Evolutionary conservation across 2,888 invertebrate genomes (phyloP).

Genomic region (Litoditis marina): DNA sequence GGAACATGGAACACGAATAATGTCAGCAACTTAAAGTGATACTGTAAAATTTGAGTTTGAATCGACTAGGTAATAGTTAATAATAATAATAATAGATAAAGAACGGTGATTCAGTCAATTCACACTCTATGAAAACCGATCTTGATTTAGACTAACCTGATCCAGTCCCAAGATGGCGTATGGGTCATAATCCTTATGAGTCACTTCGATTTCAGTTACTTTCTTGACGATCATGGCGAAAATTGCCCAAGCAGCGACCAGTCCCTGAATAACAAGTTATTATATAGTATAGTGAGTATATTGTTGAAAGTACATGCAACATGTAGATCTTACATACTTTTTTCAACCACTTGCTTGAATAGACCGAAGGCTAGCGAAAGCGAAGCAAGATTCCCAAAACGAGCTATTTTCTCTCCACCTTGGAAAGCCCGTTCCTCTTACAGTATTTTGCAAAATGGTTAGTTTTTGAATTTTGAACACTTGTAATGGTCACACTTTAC

Average conservation of each 20-base stretch:
- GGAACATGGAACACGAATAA: too few species aligned
- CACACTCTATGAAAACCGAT: not conserved
- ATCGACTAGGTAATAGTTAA: too few species aligned
- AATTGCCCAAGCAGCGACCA: slow-evolving; percentile 65
- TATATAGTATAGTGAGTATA: not conserved
- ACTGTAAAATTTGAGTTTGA: not conserved
- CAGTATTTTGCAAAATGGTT: too few species aligned
- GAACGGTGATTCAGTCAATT: too few species aligned
- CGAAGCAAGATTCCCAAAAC: too few species aligned
- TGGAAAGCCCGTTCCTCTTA: too few species aligned
- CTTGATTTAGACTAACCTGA: slow-evolving; percentile 66
- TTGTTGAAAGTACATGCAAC: not conserved
- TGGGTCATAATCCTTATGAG: slow-evolving; percentile 82
- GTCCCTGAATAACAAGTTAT: slow-evolving; percentile 17
- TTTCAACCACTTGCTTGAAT: not conserved
- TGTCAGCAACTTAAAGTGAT: not conserved
- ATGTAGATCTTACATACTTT: not conserved
- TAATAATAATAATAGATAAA: too few species aligned
- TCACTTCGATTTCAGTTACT: slow-evolving; percentile 79
- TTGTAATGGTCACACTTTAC: too few species aligned
- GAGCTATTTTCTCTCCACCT: too few species aligned
- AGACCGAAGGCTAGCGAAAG: not conserved
- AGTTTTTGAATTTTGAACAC: too few species aligned
- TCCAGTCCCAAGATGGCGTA: slow-evolving; percentile 90
- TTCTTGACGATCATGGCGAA: slow-evolving; percentile 65